phyloP scores from a whole-genome alignment of 2,888 invertebrate genomes.

The Tipula confusa region DNA sequence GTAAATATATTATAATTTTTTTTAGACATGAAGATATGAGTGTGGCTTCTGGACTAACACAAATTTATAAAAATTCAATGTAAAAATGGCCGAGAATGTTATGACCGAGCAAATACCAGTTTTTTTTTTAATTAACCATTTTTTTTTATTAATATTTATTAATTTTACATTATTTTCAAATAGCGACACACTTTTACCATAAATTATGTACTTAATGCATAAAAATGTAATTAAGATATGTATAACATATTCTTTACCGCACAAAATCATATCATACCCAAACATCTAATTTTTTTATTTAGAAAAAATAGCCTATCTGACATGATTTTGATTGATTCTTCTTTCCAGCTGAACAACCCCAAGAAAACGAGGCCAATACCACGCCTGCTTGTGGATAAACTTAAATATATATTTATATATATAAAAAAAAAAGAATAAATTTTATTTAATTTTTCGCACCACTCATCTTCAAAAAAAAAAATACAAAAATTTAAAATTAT shows the following conservation, averaged over 20 bases:
- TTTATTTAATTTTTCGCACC: not conserved
- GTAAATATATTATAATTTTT: not conserved
- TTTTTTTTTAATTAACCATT: not conserved
- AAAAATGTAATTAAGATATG: not conserved
- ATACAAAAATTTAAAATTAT: too few relatives aligned
- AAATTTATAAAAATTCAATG: not conserved
- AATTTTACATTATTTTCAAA: not conserved
- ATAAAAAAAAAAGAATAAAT: constrained; percentile 36
- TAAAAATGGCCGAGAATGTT: not conserved
- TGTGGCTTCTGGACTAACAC: not conserved
- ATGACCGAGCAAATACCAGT: not conserved
- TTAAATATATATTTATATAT: too few relatives aligned
- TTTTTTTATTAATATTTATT: not conserved
- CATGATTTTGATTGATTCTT: constrained; percentile 46
- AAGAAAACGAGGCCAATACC: constrained; percentile 46
- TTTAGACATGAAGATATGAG: not conserved
- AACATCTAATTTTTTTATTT: not conserved
- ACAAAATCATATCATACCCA: not conserved
- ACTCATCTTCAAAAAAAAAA: constrained; percentile 4
- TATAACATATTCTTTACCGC: not conserved
- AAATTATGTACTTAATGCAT: too few relatives aligned
- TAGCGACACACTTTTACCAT: not conserved
- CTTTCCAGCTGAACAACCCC: constrained; percentile 47
- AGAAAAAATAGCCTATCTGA: constrained; percentile 4
- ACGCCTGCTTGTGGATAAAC: constrained; percentile 39